Base-by-base conservation (phyloP, 2,797 vertebrate species). In the Menidia menidia region DNA sequence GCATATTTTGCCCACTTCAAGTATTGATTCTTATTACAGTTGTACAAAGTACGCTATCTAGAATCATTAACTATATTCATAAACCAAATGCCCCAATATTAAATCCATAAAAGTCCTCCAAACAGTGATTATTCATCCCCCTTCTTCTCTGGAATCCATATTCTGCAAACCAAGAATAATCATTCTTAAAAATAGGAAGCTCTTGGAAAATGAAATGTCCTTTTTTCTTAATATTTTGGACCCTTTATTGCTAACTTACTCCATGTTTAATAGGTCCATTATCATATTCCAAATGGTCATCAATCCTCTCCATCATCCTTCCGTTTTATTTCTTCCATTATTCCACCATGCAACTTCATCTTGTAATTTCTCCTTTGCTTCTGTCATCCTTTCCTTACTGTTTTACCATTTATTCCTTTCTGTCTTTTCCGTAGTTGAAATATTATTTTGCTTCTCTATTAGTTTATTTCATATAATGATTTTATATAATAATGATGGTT, bases 51-150 rank as follows among this genome's bases (percentile, higher is more conserved):
- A 16, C 39, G 56, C 18, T 30, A 39, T 56, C 15, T 16, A 59
- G 16, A 71, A 15, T 60, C 48, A 70, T 68, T 71, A 69, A 45
- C 15, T 57, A 1, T 60, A 71, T 64, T 71, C 32, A 77, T 60
- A 58, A 71, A 71, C 14, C 64, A 63, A 75, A 75, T 58, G 44
- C 16, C 0, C 14, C 56, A 12, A 63, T 61, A 73, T 64, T 52
- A 54, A 75, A 64, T 67, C 59, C 25, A 54, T 42, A 48, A 39
- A 64, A 19, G 35, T 61, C 56, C 45, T 64, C 47, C 13, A 43
- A 80, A 50, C 39, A 48, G 43, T 31, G 31, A 65, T 73, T 69
- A 62, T 66, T 68, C 44, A 60, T 45, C 30, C n/a, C 48, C 64
- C 61, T 60, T 57, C 18, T 39, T 13, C 31, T 35, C 39, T 66